Conservation (phyloP, 2,888 invertebrate species). For the Hyposoter didymator region DNA sequence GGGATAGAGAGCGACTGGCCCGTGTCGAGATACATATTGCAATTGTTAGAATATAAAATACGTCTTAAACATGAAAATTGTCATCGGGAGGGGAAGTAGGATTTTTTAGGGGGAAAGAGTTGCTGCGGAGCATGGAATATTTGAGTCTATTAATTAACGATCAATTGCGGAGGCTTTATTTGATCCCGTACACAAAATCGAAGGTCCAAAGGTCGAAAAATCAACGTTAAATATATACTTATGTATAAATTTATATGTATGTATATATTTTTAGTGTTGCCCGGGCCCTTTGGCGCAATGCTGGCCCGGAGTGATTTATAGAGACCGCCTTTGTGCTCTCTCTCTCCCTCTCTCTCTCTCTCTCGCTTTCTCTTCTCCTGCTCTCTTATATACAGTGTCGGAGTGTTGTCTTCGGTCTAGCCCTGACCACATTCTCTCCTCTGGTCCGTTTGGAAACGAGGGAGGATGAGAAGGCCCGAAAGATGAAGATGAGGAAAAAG, state of each 20-base stretch:
- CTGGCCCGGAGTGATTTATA: conserved; percentile 70
- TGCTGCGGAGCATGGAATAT: not conserved
- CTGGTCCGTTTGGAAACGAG: conserved; percentile 54
- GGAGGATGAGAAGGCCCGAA: conserved; percentile 58
- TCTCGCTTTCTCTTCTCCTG: not conserved
- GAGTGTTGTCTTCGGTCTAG: conserved; percentile 57
- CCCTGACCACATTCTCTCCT: conserved; percentile 60
- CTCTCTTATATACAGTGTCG: conserved; percentile 19
- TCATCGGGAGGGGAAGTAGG: not conserved
- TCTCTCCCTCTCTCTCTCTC: conserved; percentile 51
- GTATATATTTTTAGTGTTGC: conserved; percentile 37
- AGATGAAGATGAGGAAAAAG: conserved; percentile 49
- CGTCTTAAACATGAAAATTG: not conserved
- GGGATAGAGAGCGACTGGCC: not conserved
- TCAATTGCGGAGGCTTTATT: conserved; percentile 1
- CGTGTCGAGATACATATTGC: conserved; percentile 6
- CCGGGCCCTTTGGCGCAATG: conserved; percentile 67
- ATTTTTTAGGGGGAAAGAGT: not conserved
- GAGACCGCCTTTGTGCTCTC: conserved; percentile 72
- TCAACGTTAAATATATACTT: conserved; percentile 48
- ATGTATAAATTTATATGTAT: conserved; percentile 12
- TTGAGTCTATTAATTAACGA: conserved; percentile 11
- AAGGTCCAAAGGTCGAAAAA: conserved; percentile 64
- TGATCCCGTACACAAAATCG: not conserved
- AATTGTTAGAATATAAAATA: not conserved